Base-by-base conservation (phyloP, 2,797 vertebrate genomes). In the Trachurus trachurus region DNA sequence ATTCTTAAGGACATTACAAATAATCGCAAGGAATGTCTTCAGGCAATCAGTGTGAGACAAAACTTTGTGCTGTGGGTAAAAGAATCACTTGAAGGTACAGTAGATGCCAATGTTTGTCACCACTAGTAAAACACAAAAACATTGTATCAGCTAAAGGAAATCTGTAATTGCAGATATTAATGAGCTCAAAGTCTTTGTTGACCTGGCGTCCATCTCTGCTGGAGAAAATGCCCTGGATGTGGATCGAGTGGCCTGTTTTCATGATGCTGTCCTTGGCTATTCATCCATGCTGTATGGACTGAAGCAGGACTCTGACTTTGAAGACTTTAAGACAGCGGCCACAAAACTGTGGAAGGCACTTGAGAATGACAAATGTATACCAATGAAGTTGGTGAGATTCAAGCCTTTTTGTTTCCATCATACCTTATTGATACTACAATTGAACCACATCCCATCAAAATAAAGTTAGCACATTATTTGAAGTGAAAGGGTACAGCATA, bases 221-320 rank as follows among this genome's bases (percentile, higher is more conserved):
- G 97, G 97, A 73, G 97, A 98, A 89, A 97, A 97, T 0, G 97
- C 97, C 91, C 93, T 97, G 78, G 97, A 98, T 0, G 96, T 98
- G 66, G 97, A 97, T 85, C 93, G 97, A 0, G 97, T 98, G 54
- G 96, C 97, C 0, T 98, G 95, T 67, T 98, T 98, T 90, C 97
- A 97, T 0, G 96, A 97, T 7, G 86, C 96, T 0, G 95, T 98
- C 47, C 96, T 97, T 29, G 97, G 97, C 74, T 98, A 96, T 54
- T 94, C 96, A 0, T 89, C 96, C 2, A 84, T 98, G 85, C 88
- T 98, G 0, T 97, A 97, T 16, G 96, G 97, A 31, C 85, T 97
- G 2, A 92, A 84, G 56, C 34, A 39, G 0, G 52, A 91, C 0
- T 87, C 95, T 0, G 93, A 90, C 1, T 98, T 98, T 52, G 0